These are phyloP conservation scores for Zoanthus sansibaricus DNA, from an alignment of 92 coral and sea anemone species.

Conservation along the genomic window DNA sequence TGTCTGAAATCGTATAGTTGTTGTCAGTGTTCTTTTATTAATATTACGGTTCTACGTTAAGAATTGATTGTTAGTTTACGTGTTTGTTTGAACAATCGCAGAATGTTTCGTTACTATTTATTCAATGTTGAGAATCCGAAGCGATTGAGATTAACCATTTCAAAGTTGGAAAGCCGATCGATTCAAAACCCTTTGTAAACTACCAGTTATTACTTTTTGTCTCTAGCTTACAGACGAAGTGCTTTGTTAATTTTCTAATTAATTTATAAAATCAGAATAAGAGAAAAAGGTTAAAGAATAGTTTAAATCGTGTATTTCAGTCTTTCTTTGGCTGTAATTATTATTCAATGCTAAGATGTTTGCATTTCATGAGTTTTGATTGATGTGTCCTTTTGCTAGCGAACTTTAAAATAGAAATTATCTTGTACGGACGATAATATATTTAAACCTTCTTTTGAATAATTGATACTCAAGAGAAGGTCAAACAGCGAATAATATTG, in stretches of 20 bases:
- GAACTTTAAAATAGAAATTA: too few relatives aligned
- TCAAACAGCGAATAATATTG: too few relatives aligned
- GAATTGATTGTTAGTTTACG: background rate
- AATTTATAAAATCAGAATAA: background rate
- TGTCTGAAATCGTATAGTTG: background rate
- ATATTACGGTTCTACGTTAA: background rate
- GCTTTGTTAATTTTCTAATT: background rate
- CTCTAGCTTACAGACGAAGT: background rate
- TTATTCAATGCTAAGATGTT: background rate
- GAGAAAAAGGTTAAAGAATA: background rate
- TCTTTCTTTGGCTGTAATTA: background rate
- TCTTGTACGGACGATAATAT: too few relatives aligned
- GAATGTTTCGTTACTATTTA: background rate
- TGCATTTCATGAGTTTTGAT: background rate
- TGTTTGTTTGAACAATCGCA: background rate
- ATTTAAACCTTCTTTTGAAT: too few relatives aligned
- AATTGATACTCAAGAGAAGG: too few relatives aligned
- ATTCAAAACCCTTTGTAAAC: background rate
- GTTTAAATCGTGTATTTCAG: background rate
- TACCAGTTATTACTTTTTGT: background rate
- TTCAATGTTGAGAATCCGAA: background rate
- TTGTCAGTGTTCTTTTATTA: background rate
- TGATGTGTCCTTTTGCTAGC: too few relatives aligned
- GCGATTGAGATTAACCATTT: constrained; percentile 6
- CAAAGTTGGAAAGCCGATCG: constrained; percentile 23